Evolutionary conservation across 1,140 invertebrate genomes (phyloP), one percentile per base, ranked within the genome.

Genomic region (Drosophila azteca): DNA sequence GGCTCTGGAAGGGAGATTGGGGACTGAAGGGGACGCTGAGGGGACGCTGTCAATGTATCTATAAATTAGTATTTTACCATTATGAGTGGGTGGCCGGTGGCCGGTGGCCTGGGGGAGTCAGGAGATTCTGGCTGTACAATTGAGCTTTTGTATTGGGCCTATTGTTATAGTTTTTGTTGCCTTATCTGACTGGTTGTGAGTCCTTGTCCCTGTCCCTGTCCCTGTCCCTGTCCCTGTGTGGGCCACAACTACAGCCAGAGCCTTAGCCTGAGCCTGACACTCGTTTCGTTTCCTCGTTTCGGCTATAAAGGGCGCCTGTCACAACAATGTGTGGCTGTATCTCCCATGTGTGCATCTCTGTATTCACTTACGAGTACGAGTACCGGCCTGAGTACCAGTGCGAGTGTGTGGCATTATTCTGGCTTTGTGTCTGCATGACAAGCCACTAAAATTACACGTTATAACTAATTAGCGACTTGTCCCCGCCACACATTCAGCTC

Each of bases 1-100:
- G 72, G 67, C 71, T 67, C 49, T 20, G 13, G 20, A 41, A 20
- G 8, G 20, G 9, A 8, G 31, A 41, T 20, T 11, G 20, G n/a
- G n/a, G 31, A 57, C 57, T 31, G 7, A n/a, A n/a, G 31, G 2
- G 31, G 31, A 35, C n/a, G n/a, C 8, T 3, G 9, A 3, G 8
- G 35, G 35, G 35, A 39, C 35, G 35, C 70, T 85, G 82, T 85
- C 82, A 82, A 85, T 85, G 82, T 85, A 85, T 85, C 82, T 85
- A 85, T 85, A 85, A 87, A 85, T 85, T 85, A 85, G 82, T 85
- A 87, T 85, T 85, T 85, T 87, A 85, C 65, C 82, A 85, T 77
- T 84, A 84, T 84, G 72, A 84, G 80, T 84, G 80, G 70, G 71
- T 50, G 55, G 64, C 29, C 79, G 79, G 17, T 20, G 17, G 17